These are phyloP conservation scores for Smittia aterrima DNA, from an alignment of 2,888 invertebrate genomes.

Conservation along the genomic window DNA sequence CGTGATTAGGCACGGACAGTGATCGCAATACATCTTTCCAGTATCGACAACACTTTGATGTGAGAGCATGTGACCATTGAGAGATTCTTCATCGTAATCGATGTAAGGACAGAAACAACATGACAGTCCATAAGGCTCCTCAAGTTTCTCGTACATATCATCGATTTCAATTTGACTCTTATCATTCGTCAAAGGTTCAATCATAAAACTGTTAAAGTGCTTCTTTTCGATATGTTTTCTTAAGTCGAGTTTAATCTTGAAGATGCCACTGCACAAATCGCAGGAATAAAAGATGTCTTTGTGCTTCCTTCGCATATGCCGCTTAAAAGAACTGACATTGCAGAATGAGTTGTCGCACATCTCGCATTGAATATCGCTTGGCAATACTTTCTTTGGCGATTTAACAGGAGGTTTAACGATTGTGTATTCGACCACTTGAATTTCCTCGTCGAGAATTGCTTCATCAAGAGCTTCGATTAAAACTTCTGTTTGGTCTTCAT, in stretches of 20 bases:
- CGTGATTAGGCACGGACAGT: conserved; percentile 5
- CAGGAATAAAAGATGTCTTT: not conserved
- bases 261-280: not conserved
- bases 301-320: not conserved
- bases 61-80: not conserved
- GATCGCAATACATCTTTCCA: not conserved
- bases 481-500: not conserved
- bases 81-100: not conserved
- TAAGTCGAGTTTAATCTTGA: not conserved
- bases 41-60: conserved; percentile 23
- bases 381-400: not conserved
- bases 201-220: not conserved
- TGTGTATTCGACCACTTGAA: not conserved
- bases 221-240: not conserved
- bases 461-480: not conserved
- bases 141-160: not conserved
- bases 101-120: not conserved
- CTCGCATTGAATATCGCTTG: not conserved
- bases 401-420: not conserved
- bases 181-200: not conserved
- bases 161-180: not conserved
- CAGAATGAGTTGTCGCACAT: not conserved
- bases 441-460: not conserved
- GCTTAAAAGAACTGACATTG: not conserved
- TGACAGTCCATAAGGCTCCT: not conserved